Evolutionary conservation across 2,113 vertebrate genomes (phyloP), one percentile per base, ranked within the genome.

Genomic region (Heliornis fulica): DNA sequence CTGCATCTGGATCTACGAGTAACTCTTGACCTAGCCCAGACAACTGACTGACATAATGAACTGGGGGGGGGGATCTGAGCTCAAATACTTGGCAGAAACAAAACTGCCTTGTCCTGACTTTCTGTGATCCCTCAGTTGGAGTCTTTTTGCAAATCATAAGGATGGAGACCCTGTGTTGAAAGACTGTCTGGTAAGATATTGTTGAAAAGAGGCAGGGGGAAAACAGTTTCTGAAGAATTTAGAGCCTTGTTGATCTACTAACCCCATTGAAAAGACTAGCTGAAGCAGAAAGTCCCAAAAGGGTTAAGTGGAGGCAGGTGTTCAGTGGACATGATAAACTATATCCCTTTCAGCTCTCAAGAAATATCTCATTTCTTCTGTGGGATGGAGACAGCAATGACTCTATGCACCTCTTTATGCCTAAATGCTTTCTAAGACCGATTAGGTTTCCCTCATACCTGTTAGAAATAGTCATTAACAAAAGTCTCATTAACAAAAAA

Each of bases 231-330:
- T 96, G 94, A 92, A 89, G 97, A 96, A 94, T 96, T 94, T 60
- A 36, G 89, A 90, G 94, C 91, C 93, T 92, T 91, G 93, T 89
- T 96, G 96, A 97, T 97, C 89, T 91, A 5, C 87, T 94, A 90
- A 96, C 53, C 36, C 91, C 92, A 81, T 90, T 98, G 97, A 98
- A 98, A 98, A 95, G 97, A 96, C 89, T 95, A 98, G 97, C 97
- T 98, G 97, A 98, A 97, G 98, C 98, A 98, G 97, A 98, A 98
- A 98, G 97, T 96, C 96, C 97, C 95, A 89, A 96, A 97, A 97
- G 97, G 98, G 97, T 98, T 98, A 98, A 98, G 97, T 98, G 98
- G 97, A 98, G 98, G 98, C 97, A 98, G 98, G 97, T 98, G 97
- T 98, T 98, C 96, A 17, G 17, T 76, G 83, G 86, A 84, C 64